Evolutionary conservation across 1,140 invertebrate species (phyloP), one percentile per base, ranked within the genome.

Genomic region (Belonocnema kinseyi): DNA sequence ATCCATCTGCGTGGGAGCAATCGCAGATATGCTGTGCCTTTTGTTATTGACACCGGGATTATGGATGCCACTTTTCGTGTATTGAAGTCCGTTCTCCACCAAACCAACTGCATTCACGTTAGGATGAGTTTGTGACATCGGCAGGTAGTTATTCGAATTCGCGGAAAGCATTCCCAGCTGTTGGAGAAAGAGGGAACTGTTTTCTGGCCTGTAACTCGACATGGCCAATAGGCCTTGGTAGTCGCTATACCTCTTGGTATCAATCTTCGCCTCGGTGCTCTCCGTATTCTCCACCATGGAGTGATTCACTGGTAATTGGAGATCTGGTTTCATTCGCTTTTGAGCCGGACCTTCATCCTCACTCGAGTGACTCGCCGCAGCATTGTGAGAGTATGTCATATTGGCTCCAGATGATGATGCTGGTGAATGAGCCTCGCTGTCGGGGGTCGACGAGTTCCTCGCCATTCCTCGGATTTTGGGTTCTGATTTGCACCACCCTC

Each of bases 401-500:
- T 93, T 84, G 61, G 92, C 83, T 21, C 92, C 92, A 19, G 93
- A 92, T 58, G 93, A 93, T 58, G 93, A 93, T 16, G 91, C 86
- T 0, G 86, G 85, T 19, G 86, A 93, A 92, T 16, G 92, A 82
- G 88, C 94, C 75, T 94, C 94, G 40, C 90, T 94, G 75, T 94
- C 94, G 0, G 94, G 93, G 1, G 93, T 90, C 53, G 85, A 93
- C 6, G 94, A 94, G 76, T 94, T 93, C 13, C 93, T 91, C 0
- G 94, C 94, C 92, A 95, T 94, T 70, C 94, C 94, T 1, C 94
- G 93, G 1, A 96, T 93, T 83, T 96, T 96, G 77, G 95, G 93
- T 84, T 96, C 95, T 80, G 96, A 95, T 85, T 97, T 97, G 89
- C 96, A 97, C 96, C 96, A 97, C 19, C 96, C 96, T 0, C 96